Base-by-base conservation (phyloP, 1,140 invertebrate species). In the Camponotus floridanus region DNA sequence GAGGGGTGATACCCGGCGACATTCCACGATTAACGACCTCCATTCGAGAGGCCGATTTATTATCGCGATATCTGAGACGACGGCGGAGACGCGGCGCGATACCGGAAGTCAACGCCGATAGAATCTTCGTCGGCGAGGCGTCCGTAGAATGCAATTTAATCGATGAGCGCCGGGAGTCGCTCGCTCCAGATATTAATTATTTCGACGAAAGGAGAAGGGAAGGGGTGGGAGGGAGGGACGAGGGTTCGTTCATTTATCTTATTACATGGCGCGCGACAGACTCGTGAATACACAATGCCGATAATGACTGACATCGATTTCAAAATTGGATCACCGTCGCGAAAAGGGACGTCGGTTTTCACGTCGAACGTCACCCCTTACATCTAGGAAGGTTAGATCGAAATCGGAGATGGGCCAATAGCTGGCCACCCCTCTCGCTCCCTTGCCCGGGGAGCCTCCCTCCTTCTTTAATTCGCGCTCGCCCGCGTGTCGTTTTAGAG, bases 401-500 rank as follows among this genome's bases (percentile, higher is more conserved):
- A 61, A 73, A 83, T 73, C 55, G 79, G 51, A 83, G 68, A 59
- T 48, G 76, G 31, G 31, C 11, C 61, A 62, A 21, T 79, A 36
- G 71, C 33, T 15, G 33, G 4, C n/a, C 39, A n/a, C 39, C 39
- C 21, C 11, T 57, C 21, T 21, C 31, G 31, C 7, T 13, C 45
- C 65, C 18, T 48, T 26, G 15, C 48, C 36, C 39, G 13, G 42
- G 21, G 11, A n/a, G n/a, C n/a, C n/a, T n/a, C 51, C 73, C 68
- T 61, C 79, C 51, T 84, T 81, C 59, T 74, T 73, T 64, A 74
- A 76, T 84, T 71, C 42, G 36, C 67, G 36, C 73, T 71, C 11
- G 57, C 9, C 64, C 76, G 62, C 62, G 76, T 79, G 76, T 79
- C 81, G 91, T 92, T 90, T 87, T 81, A 87, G 90, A 91, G 90